Base-by-base conservation (phyloP, 2,888 invertebrate genomes). In the Diplolepis rosae region DNA sequence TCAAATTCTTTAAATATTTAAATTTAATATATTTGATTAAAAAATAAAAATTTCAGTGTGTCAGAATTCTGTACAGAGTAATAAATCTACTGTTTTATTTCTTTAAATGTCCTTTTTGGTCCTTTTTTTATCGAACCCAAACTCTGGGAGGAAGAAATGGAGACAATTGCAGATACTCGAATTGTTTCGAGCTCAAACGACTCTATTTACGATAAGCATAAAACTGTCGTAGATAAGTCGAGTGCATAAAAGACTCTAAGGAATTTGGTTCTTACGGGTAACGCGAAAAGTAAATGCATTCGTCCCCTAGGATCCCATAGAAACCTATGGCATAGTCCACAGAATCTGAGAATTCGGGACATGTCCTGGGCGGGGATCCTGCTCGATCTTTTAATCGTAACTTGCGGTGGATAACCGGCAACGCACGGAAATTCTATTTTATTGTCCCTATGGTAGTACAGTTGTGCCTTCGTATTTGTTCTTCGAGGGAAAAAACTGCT, bases 301-400 rank as follows among this genome's bases (percentile, higher is more conserved):
- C 24, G 18, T 56, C 56, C 56, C 56, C 56, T 35, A 56, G 56
- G 56, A 56, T 22, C 35, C 6, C 22, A 22, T n/a, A 35, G 35
- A 56, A 56, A 32, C 22, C 32, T 22, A 35, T 4, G 56, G 35
- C 13, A 56, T 35, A 13, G 35, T 35, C n/a, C 39, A 56, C 24
- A 13, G 24, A 56, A 56, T n/a, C 35, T 56, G n/a, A 77, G 82
- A 84, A 83, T 82, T 80, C 79, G 72, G 56, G 77, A 84, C 84
- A 84, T 71, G 84, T 79, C 79, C 79, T 84, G 84, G 84, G 84
- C 84, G 84, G 82, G 72, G 78, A 85, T 78, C 74, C 80, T 76
- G 79, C 75, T 75, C 84, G 82, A 84, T 82, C 84, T 81, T 84
- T 83, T 84, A 83, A 83, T 84, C 84, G 84, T 84, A 84, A 84